Evolutionary conservation across 2,797 vertebrate species (phyloP), one percentile per base, ranked within the genome.

Genomic region (Poecilia gillii): DNA sequence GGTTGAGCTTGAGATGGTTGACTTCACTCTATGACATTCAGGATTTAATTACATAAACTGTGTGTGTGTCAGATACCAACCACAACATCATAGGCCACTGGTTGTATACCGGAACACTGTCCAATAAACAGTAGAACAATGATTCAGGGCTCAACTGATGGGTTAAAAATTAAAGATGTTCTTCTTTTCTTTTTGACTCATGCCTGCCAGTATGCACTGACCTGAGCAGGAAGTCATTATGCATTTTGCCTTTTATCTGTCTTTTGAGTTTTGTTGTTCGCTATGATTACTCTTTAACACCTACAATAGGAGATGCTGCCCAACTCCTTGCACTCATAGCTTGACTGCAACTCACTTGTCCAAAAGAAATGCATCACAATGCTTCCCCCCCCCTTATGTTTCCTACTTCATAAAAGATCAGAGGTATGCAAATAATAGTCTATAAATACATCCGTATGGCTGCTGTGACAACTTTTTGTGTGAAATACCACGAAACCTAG

Each of bases 381-480:
- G 59, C 31, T 36, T 3, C 8, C n/a, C n/a, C 4, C 23, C 12
- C n/a, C 57, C 53, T 57, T 57, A n/a, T 41, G 23, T 72, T 73
- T 76, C 53, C 7, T 5, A 12, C 20, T 23, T 66, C 9, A 8
- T 66, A 39, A 66, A 16, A 75, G 28, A 53, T 11, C 62, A 25
- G 25, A 70, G 33, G 12, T 11, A 68, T 86, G 66, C 13, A 13
- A 78, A 3, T 1, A 12, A 28, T 45, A 25, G 14, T 59, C 76
- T 49, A 57, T 36, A 75, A 59, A 77, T 80, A 71, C 39, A 59
- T 81, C 45, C 53, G 49, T 74, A 47, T 51, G 20, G 55, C 46
- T 80, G 76, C 75, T 70, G 16, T 81, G 74, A 64, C 73, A 80
- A 41, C 66, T 79, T 41, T 73, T 31, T 25, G 12, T 66, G 36